Conservation (phyloP, 1,140 invertebrate genomes). For the Lerema accius region DNA sequence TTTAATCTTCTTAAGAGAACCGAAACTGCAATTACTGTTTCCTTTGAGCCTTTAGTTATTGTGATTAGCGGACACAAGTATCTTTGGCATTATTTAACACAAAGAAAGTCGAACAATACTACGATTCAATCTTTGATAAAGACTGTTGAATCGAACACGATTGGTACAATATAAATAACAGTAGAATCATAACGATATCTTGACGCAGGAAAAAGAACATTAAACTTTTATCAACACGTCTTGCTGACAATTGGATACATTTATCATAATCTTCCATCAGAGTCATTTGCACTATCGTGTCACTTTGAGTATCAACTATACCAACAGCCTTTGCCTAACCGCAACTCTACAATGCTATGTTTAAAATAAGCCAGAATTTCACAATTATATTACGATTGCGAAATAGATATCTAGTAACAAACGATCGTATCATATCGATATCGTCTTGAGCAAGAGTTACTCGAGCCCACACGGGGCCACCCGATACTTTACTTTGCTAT, state of each 20-base stretch:
- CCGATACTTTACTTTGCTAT: conserved; percentile 24
- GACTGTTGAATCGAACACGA: neutral
- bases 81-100: conserved; percentile 10
- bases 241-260: conserved; percentile 11
- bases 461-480: conserved; percentile 20
- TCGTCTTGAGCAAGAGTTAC: conserved; percentile 17
- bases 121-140: conserved; percentile 5
- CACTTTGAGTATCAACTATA: neutral
- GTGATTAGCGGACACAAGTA: conserved; percentile 10
- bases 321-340: neutral
- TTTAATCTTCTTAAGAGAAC: conserved; percentile 34
- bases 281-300: conserved; percentile 5
- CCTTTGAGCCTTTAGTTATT: conserved; percentile 14
- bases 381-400: conserved; percentile 8
- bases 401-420: conserved; percentile 7
- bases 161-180: neutral
- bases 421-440: conserved; percentile 19
- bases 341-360: neutral
- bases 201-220: conserved; percentile 5
- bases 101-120: conserved; percentile 12
- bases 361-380: conserved; percentile 7
- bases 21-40: conserved; percentile 37
- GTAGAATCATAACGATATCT: conserved; percentile 3
- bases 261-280: conserved; percentile 21
- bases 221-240: conserved; percentile 5